Conservation (phyloP, 2,113 vertebrate genomes). For the Oostethus manadensis region DNA sequence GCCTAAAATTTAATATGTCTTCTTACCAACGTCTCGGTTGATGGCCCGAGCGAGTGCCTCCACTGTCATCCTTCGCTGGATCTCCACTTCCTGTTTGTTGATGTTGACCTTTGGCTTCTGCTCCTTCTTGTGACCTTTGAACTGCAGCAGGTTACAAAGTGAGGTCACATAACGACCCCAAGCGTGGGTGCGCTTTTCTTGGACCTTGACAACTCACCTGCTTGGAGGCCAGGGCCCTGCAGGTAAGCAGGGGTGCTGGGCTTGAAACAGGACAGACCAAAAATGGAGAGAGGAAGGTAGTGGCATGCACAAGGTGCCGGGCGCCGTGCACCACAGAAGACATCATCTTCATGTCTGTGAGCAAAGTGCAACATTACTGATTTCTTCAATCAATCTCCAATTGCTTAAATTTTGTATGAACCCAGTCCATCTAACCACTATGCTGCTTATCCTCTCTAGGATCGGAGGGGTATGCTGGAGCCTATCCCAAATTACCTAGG, state of each 20-base stretch:
- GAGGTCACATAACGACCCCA: background rate
- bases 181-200: background rate
- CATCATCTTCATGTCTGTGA: background rate
- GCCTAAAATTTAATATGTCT: background rate
- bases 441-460: no score
- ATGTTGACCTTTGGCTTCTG: conserved; percentile 45
- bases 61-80: conserved; percentile 75
- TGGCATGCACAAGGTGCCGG: background rate
- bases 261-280: conserved; percentile 5
- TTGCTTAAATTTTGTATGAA: no score
- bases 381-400: no score
- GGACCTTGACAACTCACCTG: conserved; percentile 34
- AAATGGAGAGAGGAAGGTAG: background rate
- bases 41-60: conserved; percentile 78
- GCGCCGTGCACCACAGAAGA: background rate
- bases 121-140: conserved; percentile 49
- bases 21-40: conserved; percentile 77
- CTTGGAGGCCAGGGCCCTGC: conserved; percentile 35
- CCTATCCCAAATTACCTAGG: no score
- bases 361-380: no score
- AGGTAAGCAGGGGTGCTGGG: conserved; percentile 12
- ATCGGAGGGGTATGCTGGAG: no score
- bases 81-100: conserved; percentile 79
- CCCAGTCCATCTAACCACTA: no score
- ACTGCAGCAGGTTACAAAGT: conserved; percentile 34